phyloP scores from a whole-genome alignment of 2,888 invertebrate species.

The Xestia c-nigrum region DNA sequence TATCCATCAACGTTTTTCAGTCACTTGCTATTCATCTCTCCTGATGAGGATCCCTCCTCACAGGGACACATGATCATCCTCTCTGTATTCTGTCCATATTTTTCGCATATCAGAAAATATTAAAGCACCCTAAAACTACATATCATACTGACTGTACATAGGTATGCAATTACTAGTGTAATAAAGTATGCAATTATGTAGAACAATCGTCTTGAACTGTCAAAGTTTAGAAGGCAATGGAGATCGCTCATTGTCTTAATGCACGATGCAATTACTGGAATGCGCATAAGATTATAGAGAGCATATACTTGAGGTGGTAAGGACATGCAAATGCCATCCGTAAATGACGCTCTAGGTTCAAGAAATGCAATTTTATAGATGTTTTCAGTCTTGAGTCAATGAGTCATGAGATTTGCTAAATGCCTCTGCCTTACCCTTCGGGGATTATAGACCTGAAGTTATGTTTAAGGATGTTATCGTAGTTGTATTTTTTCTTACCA shows the following conservation, averaged over 20 bases:
- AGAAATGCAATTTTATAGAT: not conserved
- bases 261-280: slow-evolving; percentile 55
- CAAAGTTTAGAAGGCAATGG: slow-evolving; percentile 66
- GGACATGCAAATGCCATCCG: slow-evolving; percentile 32
- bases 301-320: slow-evolving; percentile 34
- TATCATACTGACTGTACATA: slow-evolving; percentile 43
- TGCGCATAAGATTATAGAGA: slow-evolving; percentile 55
- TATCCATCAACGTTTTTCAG: not conserved
- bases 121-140: not conserved
- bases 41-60: not conserved
- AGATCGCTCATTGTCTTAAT: slow-evolving; percentile 64
- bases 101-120: not conserved
- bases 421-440: not conserved
- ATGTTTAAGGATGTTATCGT: not conserved
- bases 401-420: not conserved
- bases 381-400: not conserved
- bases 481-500: not conserved
- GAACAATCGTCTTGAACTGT: slow-evolving; percentile 68
- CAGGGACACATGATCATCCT: too few species aligned
- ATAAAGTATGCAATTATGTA: slow-evolving; percentile 65
- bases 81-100: not conserved
- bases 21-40: not conserved
- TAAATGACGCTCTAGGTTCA: not conserved
- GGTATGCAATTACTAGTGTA: slow-evolving; percentile 42
- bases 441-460: not conserved